These are phyloP conservation scores for Epinotia bilunana DNA, from an alignment of 2,888 invertebrate genomes.

Conservation along the genomic window DNA sequence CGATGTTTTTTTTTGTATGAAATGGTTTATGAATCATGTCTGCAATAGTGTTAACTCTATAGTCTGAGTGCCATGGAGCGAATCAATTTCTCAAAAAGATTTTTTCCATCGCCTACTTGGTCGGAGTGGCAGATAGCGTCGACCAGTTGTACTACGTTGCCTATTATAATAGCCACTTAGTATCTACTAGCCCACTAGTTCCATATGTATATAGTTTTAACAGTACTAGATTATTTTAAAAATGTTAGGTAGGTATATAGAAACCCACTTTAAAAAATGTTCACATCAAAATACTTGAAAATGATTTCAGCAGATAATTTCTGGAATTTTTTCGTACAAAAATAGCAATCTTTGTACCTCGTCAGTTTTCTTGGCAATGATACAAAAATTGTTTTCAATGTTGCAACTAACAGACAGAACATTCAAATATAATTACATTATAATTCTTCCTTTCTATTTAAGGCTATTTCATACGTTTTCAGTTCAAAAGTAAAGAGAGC, in stretches of 20 bases:
- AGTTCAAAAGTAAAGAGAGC: slow-evolving; percentile 74
- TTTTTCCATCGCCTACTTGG: slow-evolving; percentile 62
- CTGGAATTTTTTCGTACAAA: neutral
- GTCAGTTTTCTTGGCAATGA: neutral
- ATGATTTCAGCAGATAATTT: neutral
- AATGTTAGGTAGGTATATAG: too few species aligned
- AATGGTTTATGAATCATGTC: slow-evolving; percentile 42
- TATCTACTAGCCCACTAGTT: neutral
- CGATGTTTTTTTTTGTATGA: too few species aligned
- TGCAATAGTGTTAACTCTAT: slow-evolving; percentile 52
- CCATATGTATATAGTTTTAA: too few species aligned
- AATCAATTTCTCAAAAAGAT: slow-evolving; percentile 68
- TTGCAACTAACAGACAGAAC: neutral
- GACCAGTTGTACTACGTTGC: slow-evolving; percentile 45
- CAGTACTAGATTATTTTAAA: too few species aligned
- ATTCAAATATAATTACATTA: neutral
- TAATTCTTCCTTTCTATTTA: neutral
- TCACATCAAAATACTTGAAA: too few species aligned
- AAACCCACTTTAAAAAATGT: neutral
- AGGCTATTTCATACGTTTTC: slow-evolving; percentile 42
- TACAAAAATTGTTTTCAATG: neutral
- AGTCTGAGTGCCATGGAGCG: slow-evolving; percentile 58
- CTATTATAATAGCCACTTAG: neutral
- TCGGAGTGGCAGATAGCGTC: slow-evolving; percentile 57
- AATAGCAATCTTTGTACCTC: neutral